Conservation (phyloP, 2,888 invertebrate species). For the Microchrysa polita region DNA sequence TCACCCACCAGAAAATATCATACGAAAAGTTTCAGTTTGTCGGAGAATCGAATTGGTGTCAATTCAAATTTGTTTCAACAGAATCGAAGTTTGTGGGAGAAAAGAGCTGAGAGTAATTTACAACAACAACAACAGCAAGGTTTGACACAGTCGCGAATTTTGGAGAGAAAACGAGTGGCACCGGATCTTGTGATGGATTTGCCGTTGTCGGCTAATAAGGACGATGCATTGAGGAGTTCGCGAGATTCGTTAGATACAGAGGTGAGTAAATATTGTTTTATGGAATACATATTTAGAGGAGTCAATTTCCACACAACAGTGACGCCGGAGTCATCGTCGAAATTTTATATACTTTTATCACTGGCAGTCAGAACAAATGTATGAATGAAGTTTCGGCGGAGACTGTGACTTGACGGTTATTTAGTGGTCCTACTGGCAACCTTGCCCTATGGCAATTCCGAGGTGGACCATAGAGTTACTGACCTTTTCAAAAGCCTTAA, state of each 20-base stretch:
- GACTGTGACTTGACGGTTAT: too few species aligned
- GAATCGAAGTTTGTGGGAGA: constrained; percentile 72
- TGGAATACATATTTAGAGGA: too few species aligned
- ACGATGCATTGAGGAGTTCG: constrained; percentile 55
- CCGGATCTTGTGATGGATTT: constrained; percentile 87
- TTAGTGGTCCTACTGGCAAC: too few species aligned
- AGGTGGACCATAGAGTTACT: too few species aligned
- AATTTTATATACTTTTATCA: too few species aligned
- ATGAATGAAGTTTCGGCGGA: too few species aligned
- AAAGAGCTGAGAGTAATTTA: constrained; percentile 68
- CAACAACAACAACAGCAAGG: constrained; percentile 57
- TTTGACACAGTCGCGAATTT: constrained; percentile 61
- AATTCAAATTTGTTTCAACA: constrained; percentile 54
- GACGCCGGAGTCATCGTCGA: too few species aligned
- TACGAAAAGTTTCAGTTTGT: constrained; percentile 53
- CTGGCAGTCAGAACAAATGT: too few species aligned
- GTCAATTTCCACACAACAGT: too few species aligned
- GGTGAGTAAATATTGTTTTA: constrained; percentile 30
- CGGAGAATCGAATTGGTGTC: constrained; percentile 50
- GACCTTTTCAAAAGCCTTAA: too few species aligned
- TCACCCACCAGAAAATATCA: constrained; percentile 51
- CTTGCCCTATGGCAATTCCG: too few species aligned
- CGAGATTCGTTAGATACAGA: constrained; percentile 58
- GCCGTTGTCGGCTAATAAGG: constrained; percentile 68
- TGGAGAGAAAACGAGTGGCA: constrained; percentile 65